Conservation (phyloP, 1,140 invertebrate genomes). For the Globodera rostochiensis region DNA sequence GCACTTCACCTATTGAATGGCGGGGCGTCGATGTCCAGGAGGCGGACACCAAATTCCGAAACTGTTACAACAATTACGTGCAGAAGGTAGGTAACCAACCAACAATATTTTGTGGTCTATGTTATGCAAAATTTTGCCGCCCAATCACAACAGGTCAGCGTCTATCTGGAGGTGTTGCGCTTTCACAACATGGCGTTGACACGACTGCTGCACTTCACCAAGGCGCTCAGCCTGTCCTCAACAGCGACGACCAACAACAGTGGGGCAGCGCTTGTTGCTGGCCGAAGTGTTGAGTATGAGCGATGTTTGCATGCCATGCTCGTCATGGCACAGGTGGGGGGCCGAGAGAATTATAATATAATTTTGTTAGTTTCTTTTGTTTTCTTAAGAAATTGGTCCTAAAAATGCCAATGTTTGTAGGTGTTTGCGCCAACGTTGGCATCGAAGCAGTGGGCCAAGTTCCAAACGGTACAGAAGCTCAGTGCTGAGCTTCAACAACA, state of each 20-base stretch:
- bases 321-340: constrained; percentile 57
- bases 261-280: constrained; percentile 23
- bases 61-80: constrained; percentile 58
- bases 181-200: constrained; percentile 58
- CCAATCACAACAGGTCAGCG: neutral
- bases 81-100: constrained; percentile 41
- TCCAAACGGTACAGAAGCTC: constrained; percentile 22
- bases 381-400: constrained; percentile 1
- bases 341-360: neutral
- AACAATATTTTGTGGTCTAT: neutral
- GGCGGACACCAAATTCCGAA: constrained; percentile 36
- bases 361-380: constrained; percentile 11
- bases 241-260: neutral
- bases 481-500: constrained; percentile 6
- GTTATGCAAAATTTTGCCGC: neutral
- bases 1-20: neutral
- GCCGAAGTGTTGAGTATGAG: constrained; percentile 51
- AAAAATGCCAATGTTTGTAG: constrained; percentile 26
- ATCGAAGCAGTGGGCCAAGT: constrained; percentile 49
- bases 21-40: constrained; percentile 23
- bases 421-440: constrained; percentile 59
- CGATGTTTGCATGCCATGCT: constrained; percentile 57
- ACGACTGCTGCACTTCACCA: constrained; percentile 56
- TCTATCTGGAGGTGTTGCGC: constrained; percentile 51
- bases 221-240: constrained; percentile 31